Conservation (phyloP, 1,140 invertebrate species). For the Drosophila nannoptera region DNA sequence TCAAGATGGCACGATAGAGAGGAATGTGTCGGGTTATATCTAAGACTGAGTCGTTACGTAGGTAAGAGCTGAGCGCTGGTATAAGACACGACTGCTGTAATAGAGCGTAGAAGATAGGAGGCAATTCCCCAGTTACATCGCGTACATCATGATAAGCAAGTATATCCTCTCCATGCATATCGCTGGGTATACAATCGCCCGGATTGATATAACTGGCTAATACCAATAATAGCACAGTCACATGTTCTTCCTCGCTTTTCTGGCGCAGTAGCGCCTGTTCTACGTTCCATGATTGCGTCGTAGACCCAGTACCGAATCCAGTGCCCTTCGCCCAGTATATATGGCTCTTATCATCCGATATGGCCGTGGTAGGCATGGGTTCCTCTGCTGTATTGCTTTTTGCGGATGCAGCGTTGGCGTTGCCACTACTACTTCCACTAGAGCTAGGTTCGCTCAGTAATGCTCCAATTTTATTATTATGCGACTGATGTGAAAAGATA, state of each 20-base stretch:
- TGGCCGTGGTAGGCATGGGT: conserved; percentile 43
- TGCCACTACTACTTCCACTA: conserved; percentile 56
- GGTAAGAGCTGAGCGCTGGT: conserved; percentile 92
- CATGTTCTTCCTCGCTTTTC: conserved; percentile 94
- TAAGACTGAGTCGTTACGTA: conserved; percentile 96
- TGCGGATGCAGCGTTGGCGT: conserved; percentile 25
- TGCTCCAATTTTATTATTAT: conserved; percentile 61
- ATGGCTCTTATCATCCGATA: conserved; percentile 88
- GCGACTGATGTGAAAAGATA: conserved; percentile 90
- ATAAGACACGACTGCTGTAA: conserved; percentile 90
- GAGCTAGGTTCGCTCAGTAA: conserved; percentile 62
- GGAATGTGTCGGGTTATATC: conserved; percentile 97
- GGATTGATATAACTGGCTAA: conserved; percentile 93
- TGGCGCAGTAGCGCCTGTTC: conserved; percentile 94
- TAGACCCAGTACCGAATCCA: conserved; percentile 97
- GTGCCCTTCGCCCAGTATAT: conserved; percentile 97
- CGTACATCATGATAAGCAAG: conserved; percentile 69
- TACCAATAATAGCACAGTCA: conserved; percentile 90
- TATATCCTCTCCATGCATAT: conserved; percentile 77
- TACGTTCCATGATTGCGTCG: conserved; percentile 96
- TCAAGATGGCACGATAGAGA: conserved; percentile 90
- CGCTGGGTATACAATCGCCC: conserved; percentile 82
- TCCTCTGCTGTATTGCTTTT: conserved; percentile 48
- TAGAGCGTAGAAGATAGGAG: conserved; percentile 86
- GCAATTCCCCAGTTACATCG: conserved; percentile 81